Evolutionary conservation across 2,797 vertebrate species (phyloP).

Genomic region (Oceanodroma leucorhoa): DNA sequence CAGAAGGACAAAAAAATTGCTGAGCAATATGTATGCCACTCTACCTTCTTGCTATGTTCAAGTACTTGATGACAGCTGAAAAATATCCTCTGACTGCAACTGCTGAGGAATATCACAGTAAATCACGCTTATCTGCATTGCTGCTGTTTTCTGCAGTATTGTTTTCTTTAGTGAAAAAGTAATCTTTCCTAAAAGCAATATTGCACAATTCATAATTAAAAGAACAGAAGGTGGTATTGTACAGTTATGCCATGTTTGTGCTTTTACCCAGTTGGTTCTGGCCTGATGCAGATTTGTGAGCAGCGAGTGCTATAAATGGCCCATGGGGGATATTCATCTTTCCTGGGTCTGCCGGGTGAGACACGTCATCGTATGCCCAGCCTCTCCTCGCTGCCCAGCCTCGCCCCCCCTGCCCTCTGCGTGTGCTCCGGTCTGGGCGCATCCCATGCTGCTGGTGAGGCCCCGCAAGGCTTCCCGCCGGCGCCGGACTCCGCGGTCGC

Average conservation of each 20-base stretch:
- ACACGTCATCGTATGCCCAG: rapidly evolving
- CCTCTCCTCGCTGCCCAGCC: background rate
- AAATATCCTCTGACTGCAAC: background rate
- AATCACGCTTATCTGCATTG: background rate
- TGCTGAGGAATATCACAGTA: background rate
- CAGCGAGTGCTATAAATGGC: background rate
- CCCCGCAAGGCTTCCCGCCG: rapidly evolving
- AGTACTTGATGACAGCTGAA: background rate
- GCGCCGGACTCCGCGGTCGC: rapidly evolving
- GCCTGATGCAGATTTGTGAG: background rate
- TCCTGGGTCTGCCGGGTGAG: background rate
- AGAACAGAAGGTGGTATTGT: background rate
- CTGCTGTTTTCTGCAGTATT: background rate
- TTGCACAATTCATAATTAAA: background rate
- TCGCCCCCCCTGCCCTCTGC: too few species aligned
- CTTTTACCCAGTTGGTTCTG: background rate
- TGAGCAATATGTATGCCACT: background rate
- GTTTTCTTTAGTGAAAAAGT: background rate
- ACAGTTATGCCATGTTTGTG: background rate
- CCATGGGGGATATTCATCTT: too few species aligned
- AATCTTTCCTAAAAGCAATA: background rate
- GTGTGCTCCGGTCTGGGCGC: rapidly evolving
- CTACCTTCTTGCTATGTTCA: background rate
- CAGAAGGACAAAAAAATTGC: background rate
- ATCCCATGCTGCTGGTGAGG: background rate